phyloP scores from a whole-genome alignment of 2,113 vertebrate genomes.

The Mugil cephalus region DNA sequence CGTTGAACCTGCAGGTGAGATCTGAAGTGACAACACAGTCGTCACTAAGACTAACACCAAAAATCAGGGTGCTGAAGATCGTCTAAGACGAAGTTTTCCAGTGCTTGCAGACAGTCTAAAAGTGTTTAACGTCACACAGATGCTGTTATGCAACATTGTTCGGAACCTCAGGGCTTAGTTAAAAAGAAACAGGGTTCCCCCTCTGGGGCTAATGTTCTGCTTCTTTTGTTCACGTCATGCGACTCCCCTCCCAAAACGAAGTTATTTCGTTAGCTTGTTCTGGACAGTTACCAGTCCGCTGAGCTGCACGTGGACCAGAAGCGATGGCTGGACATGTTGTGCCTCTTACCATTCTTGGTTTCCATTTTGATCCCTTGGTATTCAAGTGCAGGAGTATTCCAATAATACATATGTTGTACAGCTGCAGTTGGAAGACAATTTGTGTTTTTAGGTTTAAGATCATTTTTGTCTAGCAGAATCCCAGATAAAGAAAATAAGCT shows the following conservation, averaged over 20 bases:
- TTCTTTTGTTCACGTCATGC: constrained; percentile 46
- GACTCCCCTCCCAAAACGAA: constrained; percentile 53
- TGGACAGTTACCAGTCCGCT: no score
- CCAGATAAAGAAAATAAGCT: no score
- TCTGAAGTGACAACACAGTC: background rate
- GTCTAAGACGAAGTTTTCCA: constrained; percentile 11
- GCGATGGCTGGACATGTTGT: background rate
- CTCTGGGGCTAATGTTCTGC: constrained; percentile 34
- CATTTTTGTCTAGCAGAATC: no score
- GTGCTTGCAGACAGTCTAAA: constrained; percentile 6
- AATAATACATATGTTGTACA: background rate
- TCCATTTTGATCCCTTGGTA: constrained; percentile 13
- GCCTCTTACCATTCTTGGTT: constrained; percentile 32
- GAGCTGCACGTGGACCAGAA: background rate
- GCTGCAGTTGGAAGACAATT: no score
- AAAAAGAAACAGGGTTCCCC: constrained; percentile 44
- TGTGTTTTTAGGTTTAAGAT: no score
- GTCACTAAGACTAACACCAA: background rate
- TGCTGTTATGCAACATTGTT: constrained; percentile 51
- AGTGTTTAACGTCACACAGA: constrained; percentile 49
- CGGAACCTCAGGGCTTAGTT: constrained; percentile 34
- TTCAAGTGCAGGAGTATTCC: constrained; percentile 20
- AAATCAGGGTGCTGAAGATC: background rate
- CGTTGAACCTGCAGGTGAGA: background rate
- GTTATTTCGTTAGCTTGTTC: constrained; percentile 57